A percentile compares a stretch with the other conserved stretches of the same genome.
Evolutionary conservation across 2,113 vertebrate genomes (phyloP).

Genomic region (Petrocephalus zakoni): DNA sequence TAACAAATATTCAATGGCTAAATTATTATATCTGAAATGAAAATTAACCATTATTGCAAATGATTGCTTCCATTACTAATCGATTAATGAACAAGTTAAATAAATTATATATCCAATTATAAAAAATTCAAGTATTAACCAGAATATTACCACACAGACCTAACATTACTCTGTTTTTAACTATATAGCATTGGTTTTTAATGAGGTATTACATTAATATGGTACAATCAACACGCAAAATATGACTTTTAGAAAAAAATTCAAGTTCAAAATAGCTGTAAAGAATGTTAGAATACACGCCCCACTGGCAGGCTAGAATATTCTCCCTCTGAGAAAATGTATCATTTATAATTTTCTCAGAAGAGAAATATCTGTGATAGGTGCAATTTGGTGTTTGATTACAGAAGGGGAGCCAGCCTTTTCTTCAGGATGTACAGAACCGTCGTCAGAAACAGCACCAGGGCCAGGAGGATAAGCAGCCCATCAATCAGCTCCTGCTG

Average conservation of each 20-base stretch:
- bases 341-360: background rate
- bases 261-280: too few species aligned
- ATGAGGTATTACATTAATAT: background rate
- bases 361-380: too few species aligned
- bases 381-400: conserved; percentile 16
- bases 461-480: conserved; percentile 85
- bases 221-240: too few species aligned
- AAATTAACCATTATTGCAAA: background rate
- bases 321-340: background rate
- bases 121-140: background rate
- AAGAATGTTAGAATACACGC: background rate
- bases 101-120: background rate
- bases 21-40: background rate
- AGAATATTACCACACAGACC: background rate
- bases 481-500: conserved; percentile 89
- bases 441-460: conserved; percentile 84
- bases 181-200: background rate
- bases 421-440: conserved; percentile 94
- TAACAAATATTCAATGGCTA: background rate
- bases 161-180: background rate
- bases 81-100: background rate
- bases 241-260: too few species aligned
- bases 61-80: background rate
- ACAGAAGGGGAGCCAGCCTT: conserved; percentile 82
- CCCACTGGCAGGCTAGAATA: background rate